Percentiles rank a stretch among this genome's conserved stretches.
Conservation (phyloP, 92 coral and sea anemone genomes). For the Ricordea florida region DNA sequence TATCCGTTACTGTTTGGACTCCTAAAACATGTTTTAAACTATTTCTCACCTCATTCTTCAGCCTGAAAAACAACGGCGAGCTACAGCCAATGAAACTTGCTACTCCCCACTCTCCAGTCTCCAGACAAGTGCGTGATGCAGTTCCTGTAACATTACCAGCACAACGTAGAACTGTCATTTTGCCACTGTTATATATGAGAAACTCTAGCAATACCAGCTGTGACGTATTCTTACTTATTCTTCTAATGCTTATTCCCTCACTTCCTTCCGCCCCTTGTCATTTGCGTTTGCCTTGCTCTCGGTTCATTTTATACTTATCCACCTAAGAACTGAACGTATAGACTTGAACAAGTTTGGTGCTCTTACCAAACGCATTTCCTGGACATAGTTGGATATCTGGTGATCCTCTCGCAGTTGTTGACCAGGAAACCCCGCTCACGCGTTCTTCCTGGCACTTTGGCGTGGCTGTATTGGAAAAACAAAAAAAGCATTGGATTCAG, state of each 20-base stretch:
- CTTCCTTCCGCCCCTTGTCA: no score
- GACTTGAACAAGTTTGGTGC: background rate
- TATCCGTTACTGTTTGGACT: no score
- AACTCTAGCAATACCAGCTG: no score
- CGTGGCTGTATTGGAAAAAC: constrained; percentile 1
- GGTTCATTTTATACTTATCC: no score
- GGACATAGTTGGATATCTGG: constrained; percentile 61
- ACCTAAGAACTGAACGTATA: no score
- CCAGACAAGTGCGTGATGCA: constrained; percentile 2
- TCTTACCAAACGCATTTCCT: background rate
- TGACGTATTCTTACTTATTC: no score
- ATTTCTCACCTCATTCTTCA: constrained; percentile 42
- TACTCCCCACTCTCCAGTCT: constrained; percentile 24
- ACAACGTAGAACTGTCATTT: no score
- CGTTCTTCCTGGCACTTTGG: constrained; percentile 41
- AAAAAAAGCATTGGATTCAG: background rate
- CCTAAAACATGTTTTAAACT: no score
- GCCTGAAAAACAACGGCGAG: constrained; percentile 21
- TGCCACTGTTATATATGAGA: no score
- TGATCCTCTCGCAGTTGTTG: constrained; percentile 38
- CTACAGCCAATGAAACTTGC: constrained; percentile 45
- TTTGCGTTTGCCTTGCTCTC: no score
- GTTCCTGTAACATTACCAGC: constrained; percentile 10
- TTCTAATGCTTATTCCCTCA: no score
- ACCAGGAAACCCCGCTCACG: constrained; percentile 30